Conservation (phyloP, 2,797 vertebrate species). For the Avahi laniger region DNA sequence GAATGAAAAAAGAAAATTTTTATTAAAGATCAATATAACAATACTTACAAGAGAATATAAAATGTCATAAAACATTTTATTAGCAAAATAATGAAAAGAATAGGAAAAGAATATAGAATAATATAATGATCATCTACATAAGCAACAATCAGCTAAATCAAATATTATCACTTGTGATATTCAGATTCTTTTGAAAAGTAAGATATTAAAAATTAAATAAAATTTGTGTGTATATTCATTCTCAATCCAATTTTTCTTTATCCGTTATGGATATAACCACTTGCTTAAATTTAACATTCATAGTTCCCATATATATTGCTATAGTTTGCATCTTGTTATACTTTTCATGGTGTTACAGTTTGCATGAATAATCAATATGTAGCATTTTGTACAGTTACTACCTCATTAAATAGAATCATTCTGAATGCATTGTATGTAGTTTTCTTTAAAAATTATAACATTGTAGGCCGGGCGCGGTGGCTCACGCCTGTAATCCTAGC, state of each 20-base stretch:
- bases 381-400: not conserved
- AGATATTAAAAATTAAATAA: not conserved
- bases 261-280: not conserved
- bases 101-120: not conserved
- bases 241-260: not conserved
- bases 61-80: not conserved
- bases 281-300: not conserved
- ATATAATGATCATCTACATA: not conserved
- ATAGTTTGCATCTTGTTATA: not conserved
- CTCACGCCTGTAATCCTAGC: no score
- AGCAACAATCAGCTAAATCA: not conserved
- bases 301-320: not conserved
- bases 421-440: not conserved
- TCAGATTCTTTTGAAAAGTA: not conserved
- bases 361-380: not conserved
- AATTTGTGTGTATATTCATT: not conserved
- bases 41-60: not conserved
- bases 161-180: not conserved
- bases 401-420: not conserved
- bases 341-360: not conserved
- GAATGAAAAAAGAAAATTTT: not conserved
- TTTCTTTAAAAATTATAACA: not conserved
- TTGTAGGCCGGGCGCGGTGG: no score
- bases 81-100: not conserved
- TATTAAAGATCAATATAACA: not conserved